phyloP scores from a whole-genome alignment of 2,888 invertebrate species.

The Aphrophora alni region DNA sequence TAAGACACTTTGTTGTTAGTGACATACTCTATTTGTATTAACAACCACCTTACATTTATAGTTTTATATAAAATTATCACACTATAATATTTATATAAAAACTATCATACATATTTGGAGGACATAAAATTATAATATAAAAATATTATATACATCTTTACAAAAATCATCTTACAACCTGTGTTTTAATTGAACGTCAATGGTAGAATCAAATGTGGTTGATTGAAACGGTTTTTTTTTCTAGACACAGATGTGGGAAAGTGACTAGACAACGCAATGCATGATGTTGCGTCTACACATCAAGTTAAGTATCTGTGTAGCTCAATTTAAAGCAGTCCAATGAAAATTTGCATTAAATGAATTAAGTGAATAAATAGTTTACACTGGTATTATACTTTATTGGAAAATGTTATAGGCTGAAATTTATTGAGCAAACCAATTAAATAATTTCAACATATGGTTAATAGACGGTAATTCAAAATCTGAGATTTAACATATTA shows the following conservation, averaged over 20 bases:
- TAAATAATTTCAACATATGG: no score
- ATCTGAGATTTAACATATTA: no score
- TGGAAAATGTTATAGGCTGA: no score
- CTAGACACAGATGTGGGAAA: constrained; percentile 2
- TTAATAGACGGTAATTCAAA: no score
- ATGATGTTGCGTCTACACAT: constrained; percentile 2
- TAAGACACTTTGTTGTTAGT: constrained; percentile 33
- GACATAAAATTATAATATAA: neutral
- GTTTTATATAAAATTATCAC: constrained; percentile 3
- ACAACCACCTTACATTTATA: constrained; percentile 40
- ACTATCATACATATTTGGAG: neutral
- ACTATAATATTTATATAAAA: neutral
- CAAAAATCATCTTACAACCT: constrained; percentile 6
- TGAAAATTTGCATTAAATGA: neutral
- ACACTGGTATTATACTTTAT: no score
- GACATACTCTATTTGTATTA: constrained; percentile 35
- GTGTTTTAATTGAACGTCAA: neutral
- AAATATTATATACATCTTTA: neutral
- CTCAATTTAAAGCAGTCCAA: neutral
- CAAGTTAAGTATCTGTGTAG: neutral
- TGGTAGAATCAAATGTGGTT: neutral
- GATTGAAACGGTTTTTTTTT: neutral
- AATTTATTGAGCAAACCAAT: no score
- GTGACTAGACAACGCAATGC: constrained; percentile 6
- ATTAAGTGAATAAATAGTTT: no score